phyloP scores from a whole-genome alignment of 2,888 invertebrate species.

The Drepana falcataria region DNA sequence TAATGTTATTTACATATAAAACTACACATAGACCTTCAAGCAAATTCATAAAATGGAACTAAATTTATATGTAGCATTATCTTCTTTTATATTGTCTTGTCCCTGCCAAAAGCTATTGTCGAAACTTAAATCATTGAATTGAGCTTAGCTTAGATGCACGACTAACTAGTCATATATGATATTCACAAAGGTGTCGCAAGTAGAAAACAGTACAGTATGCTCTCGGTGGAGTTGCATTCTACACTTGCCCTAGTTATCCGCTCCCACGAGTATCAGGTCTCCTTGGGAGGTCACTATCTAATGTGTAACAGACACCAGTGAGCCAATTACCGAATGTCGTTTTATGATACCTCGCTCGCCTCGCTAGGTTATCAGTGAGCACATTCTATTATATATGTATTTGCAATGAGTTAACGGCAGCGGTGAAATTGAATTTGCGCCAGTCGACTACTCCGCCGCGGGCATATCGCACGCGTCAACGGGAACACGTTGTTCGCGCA shows the following conservation, averaged over 20 bases:
- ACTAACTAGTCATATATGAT: no score
- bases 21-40: no score
- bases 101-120: no score
- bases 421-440: neutral
- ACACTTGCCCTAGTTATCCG: neutral
- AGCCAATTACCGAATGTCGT: conserved; percentile 1
- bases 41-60: no score
- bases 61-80: no score
- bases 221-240: neutral
- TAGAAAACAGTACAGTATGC: no score
- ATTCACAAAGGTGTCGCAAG: no score
- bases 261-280: conserved; percentile 1
- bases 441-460: neutral
- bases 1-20: no score
- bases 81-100: no score
- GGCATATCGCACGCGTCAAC: neutral
- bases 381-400: neutral
- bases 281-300: conserved; percentile 2
- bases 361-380: neutral
- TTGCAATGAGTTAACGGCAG: neutral
- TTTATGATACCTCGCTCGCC: neutral
- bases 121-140: no score
- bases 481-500: neutral
- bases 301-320: neutral
- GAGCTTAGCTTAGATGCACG: no score